These are phyloP conservation scores for Callitettix versicolor DNA, from an alignment of 1,140 invertebrate species.

Conservation along the genomic window DNA sequence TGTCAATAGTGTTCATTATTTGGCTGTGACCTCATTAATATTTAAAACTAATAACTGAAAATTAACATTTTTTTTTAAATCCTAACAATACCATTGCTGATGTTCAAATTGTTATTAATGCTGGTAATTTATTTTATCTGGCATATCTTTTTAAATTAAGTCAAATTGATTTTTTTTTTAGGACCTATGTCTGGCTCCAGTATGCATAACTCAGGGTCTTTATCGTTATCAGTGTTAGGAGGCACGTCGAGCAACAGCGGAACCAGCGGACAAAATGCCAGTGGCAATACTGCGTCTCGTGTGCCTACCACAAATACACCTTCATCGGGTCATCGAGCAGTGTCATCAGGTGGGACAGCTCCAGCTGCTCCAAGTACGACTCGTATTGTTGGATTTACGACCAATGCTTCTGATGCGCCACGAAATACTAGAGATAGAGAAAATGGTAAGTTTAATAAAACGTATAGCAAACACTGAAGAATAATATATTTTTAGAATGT, in stretches of 20 bases:
- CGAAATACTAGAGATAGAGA: slow-evolving; percentile 25
- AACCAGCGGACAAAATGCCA: neutral
- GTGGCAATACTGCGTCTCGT: neutral
- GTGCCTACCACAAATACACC: neutral
- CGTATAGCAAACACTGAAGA: no score
- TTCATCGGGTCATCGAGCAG: slow-evolving; percentile 7
- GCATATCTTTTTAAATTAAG: no score
- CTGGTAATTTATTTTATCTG: no score
- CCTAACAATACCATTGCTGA: no score
- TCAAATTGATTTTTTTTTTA: neutral
- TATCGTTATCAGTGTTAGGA: slow-evolving; percentile 34
- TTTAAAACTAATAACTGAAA: no score
- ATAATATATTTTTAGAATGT: no score
- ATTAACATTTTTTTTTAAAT: no score
- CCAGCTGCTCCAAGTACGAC: slow-evolving; percentile 26
- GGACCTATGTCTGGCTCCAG: slow-evolving; percentile 26
- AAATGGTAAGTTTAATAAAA: slow-evolving; percentile 23
- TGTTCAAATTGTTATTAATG: no score
- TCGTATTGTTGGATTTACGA: slow-evolving; percentile 37
- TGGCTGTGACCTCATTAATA: no score
- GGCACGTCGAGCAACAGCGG: slow-evolving; percentile 22
- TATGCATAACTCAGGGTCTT: slow-evolving; percentile 32
- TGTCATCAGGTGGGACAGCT: slow-evolving; percentile 21
- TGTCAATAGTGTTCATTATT: no score
- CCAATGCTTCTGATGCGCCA: slow-evolving; percentile 22